A percentile compares a stretch with the other conserved stretches of the same genome.
Evolutionary conservation across 2,888 invertebrate genomes (phyloP).

Genomic region (Disparrhopalites patrizii): DNA sequence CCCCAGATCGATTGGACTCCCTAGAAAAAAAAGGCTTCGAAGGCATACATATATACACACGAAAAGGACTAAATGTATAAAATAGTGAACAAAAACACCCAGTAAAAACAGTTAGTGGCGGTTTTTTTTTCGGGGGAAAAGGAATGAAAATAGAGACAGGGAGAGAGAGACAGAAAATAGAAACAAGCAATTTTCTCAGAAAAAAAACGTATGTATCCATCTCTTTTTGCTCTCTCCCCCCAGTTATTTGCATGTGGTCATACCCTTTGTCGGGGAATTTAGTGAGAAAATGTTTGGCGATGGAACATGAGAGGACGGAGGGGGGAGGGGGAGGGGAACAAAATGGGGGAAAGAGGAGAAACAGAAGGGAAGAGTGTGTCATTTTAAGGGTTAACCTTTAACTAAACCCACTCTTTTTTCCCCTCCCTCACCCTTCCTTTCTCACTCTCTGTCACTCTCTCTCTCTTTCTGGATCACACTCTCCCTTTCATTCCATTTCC

Average conservation of each 20-base stretch:
- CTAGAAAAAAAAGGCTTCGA: no score
- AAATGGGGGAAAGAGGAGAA: no score
- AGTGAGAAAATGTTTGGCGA: neutral
- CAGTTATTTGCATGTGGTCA: neutral
- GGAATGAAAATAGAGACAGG: neutral
- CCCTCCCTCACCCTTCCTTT: neutral
- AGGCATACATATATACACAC: no score
- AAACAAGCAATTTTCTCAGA: neutral
- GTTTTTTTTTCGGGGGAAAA: no score
- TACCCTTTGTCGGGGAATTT: constrained; percentile 10
- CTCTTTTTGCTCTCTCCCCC: neutral
- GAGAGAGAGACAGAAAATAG: neutral
- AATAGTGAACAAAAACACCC: no score
- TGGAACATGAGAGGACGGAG: no score
- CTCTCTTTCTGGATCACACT: no score
- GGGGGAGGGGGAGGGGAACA: no score
- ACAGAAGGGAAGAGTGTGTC: constrained; percentile 5
- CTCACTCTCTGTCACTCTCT: neutral
- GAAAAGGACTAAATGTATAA: no score
- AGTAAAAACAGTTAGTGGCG: no score
- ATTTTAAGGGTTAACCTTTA: constrained; percentile 22
- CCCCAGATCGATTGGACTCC: constrained; percentile 21
- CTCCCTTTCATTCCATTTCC: no score
- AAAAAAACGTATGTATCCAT: no score
- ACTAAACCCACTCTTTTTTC: constrained; percentile 8